phyloP scores from a whole-genome alignment of 35 echinoderm and acorn worm species.

The Holothuria glaberrima region DNA sequence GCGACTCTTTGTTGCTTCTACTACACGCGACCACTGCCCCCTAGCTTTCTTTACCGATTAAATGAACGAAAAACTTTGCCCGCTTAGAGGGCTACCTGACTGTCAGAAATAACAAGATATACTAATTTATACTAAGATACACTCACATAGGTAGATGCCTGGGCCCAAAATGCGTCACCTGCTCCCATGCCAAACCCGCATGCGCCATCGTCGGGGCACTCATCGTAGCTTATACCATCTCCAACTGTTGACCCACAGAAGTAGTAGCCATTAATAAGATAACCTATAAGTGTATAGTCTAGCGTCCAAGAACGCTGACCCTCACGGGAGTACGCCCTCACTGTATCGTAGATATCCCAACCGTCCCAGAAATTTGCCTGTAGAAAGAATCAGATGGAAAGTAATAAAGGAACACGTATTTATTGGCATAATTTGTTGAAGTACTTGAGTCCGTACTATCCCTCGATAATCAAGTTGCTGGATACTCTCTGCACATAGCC shows the following conservation, averaged over 20 bases:
- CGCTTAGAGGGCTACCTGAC: no score
- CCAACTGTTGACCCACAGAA: conserved; percentile 73
- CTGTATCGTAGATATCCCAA: conserved; percentile 74
- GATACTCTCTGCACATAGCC: no score
- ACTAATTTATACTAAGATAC: no score
- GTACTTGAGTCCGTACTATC: no score
- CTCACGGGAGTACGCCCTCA: conserved; percentile 70
- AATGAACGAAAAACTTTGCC: no score
- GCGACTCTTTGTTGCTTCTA: no score
- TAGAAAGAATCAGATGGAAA: not conserved
- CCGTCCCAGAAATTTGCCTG: conserved; percentile 79
- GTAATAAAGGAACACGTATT: not conserved
- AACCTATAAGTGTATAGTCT: conserved; percentile 73
- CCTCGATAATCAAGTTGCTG: no score
- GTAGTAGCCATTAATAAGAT: conserved; percentile 64
- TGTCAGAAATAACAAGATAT: no score
- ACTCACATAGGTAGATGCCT: conserved; percentile 77
- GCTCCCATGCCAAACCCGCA: conserved; percentile 70
- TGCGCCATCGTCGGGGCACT: conserved; percentile 53
- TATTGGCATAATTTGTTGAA: no score
- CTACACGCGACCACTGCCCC: no score
- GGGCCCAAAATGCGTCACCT: conserved; percentile 75
- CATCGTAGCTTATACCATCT: conserved; percentile 50
- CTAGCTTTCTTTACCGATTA: no score
- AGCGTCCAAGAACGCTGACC: conserved; percentile 66